Base-by-base conservation (phyloP, 2,888 invertebrate species). In the Phoenoteleia sp. region DNA sequence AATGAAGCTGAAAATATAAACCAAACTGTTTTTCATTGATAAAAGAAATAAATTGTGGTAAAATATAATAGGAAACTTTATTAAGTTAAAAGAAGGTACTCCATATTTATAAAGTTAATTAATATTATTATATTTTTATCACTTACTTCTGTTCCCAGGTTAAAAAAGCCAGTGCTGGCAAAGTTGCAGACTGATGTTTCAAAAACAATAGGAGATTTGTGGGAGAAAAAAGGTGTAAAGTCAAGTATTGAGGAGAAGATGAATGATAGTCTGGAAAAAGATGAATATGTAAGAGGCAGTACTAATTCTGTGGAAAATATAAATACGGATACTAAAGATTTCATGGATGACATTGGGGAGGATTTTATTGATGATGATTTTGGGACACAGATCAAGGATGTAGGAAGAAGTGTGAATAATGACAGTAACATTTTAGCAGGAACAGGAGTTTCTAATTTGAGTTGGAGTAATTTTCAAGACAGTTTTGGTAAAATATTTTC, bases 151-250 rank as follows among this genome's bases (percentile, higher is more conserved):
- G n/a, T n/a, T n/a, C n/a, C n/a, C n/a, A n/a, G n/a, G 66, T 81
- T 93, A 9, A 93, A 93, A 72, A 88, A 90, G 45, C 93, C 93
- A 4, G 86, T 93, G 0, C 91, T 91, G 81, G 91, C 92, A 11
- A 89, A 88, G 11, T 84, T 93, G 13, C 79, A 86, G 23, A 75
- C 84, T 19, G 72, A 87, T 39, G 82, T 90, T 19, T 88, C 90
- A 2, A 91, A 90, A 76, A 87, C 88, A 27, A 91, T 91, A 25
- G 91, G 88, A 39, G 88, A 90, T 56, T 85, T 92, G 74, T 90
- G 89, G 87, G 89, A 91, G 49, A 91, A 90, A 36, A 87, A 87
- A 39, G 80, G 85, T 11, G 9, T 33, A 6, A 39, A 47, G 33
- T 1, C 29, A 29, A 56, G 9, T 7, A 6, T 9, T 3, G 21